Conservation (phyloP, 2,113 vertebrate species). For the Myotis yumanensis region DNA sequence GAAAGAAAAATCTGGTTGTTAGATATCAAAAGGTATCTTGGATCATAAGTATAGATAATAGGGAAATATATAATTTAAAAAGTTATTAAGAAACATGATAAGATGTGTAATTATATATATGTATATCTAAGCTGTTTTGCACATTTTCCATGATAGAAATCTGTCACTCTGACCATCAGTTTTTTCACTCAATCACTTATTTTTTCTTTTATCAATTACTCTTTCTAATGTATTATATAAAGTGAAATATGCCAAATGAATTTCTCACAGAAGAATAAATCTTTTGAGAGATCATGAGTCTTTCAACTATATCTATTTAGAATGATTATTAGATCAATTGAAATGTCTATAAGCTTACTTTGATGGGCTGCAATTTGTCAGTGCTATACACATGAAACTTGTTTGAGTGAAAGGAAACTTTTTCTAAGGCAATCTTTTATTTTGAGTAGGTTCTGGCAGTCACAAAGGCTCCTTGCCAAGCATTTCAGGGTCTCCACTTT, state of each 20-base stretch:
- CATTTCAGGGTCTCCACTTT: not conserved
- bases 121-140: slow-evolving; percentile 41
- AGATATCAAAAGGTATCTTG: slow-evolving; percentile 48
- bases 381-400: slow-evolving; percentile 20
- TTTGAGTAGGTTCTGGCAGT: not conserved
- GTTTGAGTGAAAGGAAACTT: slow-evolving; percentile 71
- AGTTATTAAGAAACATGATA: slow-evolving; percentile 54
- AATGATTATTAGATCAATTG: slow-evolving; percentile 73
- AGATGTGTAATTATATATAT: slow-evolving; percentile 60
- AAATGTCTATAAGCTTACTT: slow-evolving; percentile 63
- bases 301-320: slow-evolving; percentile 68
- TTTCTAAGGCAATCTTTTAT: slow-evolving; percentile 18
- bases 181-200: slow-evolving; percentile 63
- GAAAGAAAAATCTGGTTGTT: slow-evolving; percentile 39
- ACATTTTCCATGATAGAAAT: slow-evolving; percentile 60
- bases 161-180: slow-evolving; percentile 71
- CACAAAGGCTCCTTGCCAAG: not conserved
- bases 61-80: slow-evolving; percentile 70
- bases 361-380: slow-evolving; percentile 64
- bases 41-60: slow-evolving; percentile 66
- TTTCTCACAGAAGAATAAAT: slow-evolving; percentile 79
- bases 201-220: slow-evolving; percentile 70
- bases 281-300: slow-evolving; percentile 72
- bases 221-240: slow-evolving; percentile 58
- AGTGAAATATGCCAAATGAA: slow-evolving; percentile 78